phyloP scores from a whole-genome alignment of 2,113 vertebrate species.

The Oriolus oriolus region DNA sequence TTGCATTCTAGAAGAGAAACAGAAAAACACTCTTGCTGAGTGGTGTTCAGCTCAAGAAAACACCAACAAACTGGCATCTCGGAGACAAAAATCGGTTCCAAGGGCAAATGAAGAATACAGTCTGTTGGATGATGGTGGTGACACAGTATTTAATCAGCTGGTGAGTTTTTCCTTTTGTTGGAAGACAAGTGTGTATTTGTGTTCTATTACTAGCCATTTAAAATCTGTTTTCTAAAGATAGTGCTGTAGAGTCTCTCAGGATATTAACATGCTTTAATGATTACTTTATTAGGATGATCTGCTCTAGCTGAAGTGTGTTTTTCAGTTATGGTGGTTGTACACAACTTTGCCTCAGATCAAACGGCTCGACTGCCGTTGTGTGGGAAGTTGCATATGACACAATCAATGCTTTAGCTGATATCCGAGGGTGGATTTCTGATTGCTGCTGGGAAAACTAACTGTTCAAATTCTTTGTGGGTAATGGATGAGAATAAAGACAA shows the following conservation, averaged over 20 bases:
- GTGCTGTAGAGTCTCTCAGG: background rate
- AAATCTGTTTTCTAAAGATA: background rate
- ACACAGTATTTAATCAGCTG: conserved; percentile 72
- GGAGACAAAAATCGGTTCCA: conserved; percentile 54
- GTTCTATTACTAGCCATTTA: background rate
- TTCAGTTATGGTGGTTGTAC: background rate
- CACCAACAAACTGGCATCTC: conserved; percentile 47
- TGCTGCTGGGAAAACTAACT: background rate
- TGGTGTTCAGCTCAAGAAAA: conserved; percentile 80
- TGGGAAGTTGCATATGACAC: background rate
- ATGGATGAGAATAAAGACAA: background rate
- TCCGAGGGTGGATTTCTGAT: background rate
- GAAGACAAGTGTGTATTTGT: background rate
- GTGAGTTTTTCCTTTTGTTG: conserved; percentile 58
- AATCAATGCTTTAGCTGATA: background rate
- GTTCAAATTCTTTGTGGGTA: background rate
- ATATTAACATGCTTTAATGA: rapidly evolving
- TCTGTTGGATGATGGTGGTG: conserved; percentile 72
- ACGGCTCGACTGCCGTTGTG: background rate
- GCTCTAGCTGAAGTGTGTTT: background rate
- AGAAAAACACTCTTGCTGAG: conserved; percentile 77
- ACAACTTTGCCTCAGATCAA: background rate
- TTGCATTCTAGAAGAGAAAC: conserved; percentile 77
- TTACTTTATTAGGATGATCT: background rate
- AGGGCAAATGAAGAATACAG: conserved; percentile 66